Base-by-base conservation (phyloP, 2,797 vertebrate genomes). In the Sarcoramphus papa region DNA sequence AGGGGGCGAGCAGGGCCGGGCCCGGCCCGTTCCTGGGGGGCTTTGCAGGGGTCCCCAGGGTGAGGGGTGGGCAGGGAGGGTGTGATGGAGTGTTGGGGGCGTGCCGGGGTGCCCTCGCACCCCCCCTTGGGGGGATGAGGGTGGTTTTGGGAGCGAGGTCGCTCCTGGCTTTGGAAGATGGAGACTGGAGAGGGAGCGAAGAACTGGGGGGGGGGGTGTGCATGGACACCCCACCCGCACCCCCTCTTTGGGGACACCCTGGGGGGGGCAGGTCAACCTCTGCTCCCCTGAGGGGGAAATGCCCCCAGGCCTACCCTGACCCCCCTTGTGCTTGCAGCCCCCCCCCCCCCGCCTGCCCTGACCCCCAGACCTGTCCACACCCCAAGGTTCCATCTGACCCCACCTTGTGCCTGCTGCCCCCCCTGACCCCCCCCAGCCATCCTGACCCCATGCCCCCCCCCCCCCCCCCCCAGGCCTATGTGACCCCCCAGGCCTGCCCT, bases 1-100 rank as follows among this genome's bases (percentile, higher is more conserved):
- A 33, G 37, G 74, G 85, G 57, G 59, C 2, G 4, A 9, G 24
- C 5, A 10, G 24, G 21, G 21, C 21, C 3, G 0, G 1, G 31
- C 13, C 41, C 4, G 0, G 31, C 13, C 41, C 4, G 0, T 30
- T 7, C 40, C 12, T 7, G 31, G 16, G 40, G 68, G 50, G 33
- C 5, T 14, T 17, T 17, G 25, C 2, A 2, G 30, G 43, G 47
- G n/a, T 47, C 50, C 7, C 45, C 19, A 1, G 3, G 27, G 59
- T 28, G 10, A 18, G 27, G 14, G n/a, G 28, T 16, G 40, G n/a
- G 54, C 12, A 7, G 31, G 30, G 22, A 6, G 9, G n/a, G 53
- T 5, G 62, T 3, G 28, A 60, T 15, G 24, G 40, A 5, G 64
- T 1, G 12, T 3, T 28, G 27, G 37, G 14, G 54, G 62, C 22